A percentile compares a stretch with the other conserved stretches of the same genome.
These are phyloP conservation scores for Sarcoramphus papa DNA, from an alignment of 2,797 vertebrate genomes.

Conservation along the genomic window DNA sequence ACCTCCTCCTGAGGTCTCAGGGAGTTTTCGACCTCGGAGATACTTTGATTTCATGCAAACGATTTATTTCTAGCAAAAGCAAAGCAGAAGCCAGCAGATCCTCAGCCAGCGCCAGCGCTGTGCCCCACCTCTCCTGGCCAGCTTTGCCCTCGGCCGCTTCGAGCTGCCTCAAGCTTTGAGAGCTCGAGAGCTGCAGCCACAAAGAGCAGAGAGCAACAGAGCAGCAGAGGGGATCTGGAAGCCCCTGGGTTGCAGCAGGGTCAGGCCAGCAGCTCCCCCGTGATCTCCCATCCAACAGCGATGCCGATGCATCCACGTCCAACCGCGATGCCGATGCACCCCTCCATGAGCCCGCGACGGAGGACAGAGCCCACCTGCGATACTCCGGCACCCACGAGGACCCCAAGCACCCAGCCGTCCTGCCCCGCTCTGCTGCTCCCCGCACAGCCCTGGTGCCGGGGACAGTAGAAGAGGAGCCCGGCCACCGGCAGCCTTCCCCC, in stretches of 20 bases:
- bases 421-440: neutral
- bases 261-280: neutral
- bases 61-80: neutral
- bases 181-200: neutral
- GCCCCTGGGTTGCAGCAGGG: neutral
- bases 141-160: neutral
- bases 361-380: neutral
- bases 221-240: neutral
- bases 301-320: neutral
- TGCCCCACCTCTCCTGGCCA: neutral
- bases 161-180: neutral
- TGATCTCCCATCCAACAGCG: neutral
- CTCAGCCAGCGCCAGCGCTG: neutral
- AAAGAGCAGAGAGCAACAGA: fast-evolving
- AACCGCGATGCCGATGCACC: too few relatives aligned
- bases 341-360: fast-evolving
- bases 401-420: neutral
- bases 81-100: neutral
- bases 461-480: neutral
- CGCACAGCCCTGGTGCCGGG: neutral
- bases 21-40: neutral
- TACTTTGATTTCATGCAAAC: neutral
- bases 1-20: neutral
- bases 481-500: neutral
- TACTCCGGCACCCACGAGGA: fast-evolving